phyloP scores from a whole-genome alignment of 1,140 invertebrate genomes.

The Diprion similis region DNA sequence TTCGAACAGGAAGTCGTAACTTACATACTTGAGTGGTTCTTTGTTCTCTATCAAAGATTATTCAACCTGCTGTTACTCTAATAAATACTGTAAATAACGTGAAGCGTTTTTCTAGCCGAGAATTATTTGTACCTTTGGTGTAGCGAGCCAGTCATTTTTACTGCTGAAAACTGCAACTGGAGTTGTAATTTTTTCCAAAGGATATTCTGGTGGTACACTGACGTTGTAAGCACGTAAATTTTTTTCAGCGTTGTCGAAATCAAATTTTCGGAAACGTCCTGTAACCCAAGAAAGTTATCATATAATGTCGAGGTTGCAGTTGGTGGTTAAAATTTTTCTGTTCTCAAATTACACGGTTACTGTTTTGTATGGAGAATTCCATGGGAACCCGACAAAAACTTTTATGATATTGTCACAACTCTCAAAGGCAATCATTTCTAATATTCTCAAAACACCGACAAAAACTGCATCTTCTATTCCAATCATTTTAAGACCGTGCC shows the following conservation, averaged over 20 bases:
- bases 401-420: too few relatives aligned
- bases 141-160: constrained; percentile 68
- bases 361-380: too few relatives aligned
- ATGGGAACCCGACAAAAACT: background rate
- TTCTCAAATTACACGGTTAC: too few relatives aligned
- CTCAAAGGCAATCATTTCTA: too few relatives aligned
- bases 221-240: constrained; percentile 55
- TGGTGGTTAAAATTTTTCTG: background rate
- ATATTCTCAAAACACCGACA: too few relatives aligned
- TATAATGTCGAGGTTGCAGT: background rate
- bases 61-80: too few relatives aligned
- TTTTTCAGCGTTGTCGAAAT: constrained; percentile 55
- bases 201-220: constrained; percentile 67
- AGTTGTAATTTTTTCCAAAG: constrained; percentile 63
- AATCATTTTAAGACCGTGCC: too few relatives aligned
- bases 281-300: constrained; percentile 20
- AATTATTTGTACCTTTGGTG: constrained; percentile 51
- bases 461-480: too few relatives aligned
- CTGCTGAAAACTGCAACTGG: constrained; percentile 72
- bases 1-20: too few relatives aligned
- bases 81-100: too few relatives aligned
- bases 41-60: too few relatives aligned
- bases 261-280: constrained; percentile 55
- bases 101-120: background rate
- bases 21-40: too few relatives aligned